Percentiles rank a stretch among this genome's conserved stretches.
Conservation (phyloP, 2,888 invertebrate species). For the Thysanoteuthis rhombus region DNA sequence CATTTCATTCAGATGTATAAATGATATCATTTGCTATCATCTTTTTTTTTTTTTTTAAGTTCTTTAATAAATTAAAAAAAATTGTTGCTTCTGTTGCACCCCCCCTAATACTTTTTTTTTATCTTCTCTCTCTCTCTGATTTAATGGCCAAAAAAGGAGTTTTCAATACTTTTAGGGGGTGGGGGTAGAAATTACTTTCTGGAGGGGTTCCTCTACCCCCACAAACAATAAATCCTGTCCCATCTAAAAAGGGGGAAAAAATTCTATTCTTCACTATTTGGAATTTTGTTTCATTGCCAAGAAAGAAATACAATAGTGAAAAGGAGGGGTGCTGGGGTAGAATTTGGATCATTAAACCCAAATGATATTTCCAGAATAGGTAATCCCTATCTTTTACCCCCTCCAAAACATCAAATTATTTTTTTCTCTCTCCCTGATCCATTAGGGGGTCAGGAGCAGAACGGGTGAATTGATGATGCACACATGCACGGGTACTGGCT, state of each 20-base stretch:
- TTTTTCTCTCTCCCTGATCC: not conserved
- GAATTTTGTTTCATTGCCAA: not conserved
- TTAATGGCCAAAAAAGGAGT: not conserved
- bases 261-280: not conserved
- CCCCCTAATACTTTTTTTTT: not conserved
- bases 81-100: conserved; percentile 17
- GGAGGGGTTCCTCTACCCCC: not conserved
- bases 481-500: not conserved
- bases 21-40: conserved; percentile 25
- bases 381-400: not conserved
- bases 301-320: not conserved
- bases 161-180: not conserved
- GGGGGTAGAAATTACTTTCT: too few species aligned
- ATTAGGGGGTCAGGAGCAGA: not conserved
- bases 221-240: not conserved
- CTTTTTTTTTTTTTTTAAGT: conserved; percentile 2
- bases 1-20: conserved; percentile 27
- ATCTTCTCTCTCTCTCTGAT: not conserved
- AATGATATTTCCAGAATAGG: not conserved
- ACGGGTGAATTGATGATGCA: not conserved
- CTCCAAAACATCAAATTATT: not conserved
- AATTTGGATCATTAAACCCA: not conserved
- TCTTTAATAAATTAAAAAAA: conserved; percentile 27
- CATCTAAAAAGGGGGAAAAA: not conserved
- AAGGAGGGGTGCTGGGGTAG: not conserved